Evolutionary conservation across 1,140 invertebrate genomes (phyloP).

Genomic region (Drosophila sturtevanti): DNA sequence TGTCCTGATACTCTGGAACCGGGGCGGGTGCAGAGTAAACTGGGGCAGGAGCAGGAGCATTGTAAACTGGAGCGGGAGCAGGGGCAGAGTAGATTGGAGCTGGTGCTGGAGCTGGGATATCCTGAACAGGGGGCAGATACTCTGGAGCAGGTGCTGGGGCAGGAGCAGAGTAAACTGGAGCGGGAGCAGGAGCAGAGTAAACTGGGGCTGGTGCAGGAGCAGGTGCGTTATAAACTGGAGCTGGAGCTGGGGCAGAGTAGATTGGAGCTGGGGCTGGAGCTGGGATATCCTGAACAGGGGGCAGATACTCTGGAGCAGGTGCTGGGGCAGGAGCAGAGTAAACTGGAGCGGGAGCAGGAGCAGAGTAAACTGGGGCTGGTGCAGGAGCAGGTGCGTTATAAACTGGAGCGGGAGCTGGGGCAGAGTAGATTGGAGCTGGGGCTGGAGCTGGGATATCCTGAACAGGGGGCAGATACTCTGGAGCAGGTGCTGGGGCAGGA

Average conservation of each 20-base stretch:
- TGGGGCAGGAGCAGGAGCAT: conserved; percentile 26
- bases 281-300: no score
- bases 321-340: conserved; percentile 31
- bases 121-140: no score
- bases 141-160: conserved; percentile 50
- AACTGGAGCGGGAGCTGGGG: conserved; percentile 31
- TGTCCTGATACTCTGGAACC: conserved; percentile 22
- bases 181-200: conserved; percentile 45
- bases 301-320: no score
- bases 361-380: conserved; percentile 33
- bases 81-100: conserved; percentile 21
- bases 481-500: conserved; percentile 43
- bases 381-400: conserved; percentile 25
- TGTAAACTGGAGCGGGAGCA: conserved; percentile 1
- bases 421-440: conserved; percentile 12
- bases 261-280: conserved; percentile 33
- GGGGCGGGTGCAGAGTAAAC: conserved; percentile 21
- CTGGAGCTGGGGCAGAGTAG: conserved; percentile 40
- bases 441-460: conserved; percentile 46
- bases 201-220: conserved; percentile 52
- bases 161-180: conserved; percentile 30
- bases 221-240: conserved; percentile 34
- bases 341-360: conserved; percentile 7
- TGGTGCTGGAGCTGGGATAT: conserved; percentile 37
- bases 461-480: no score